Evolutionary conservation across 2,797 vertebrate genomes (phyloP).

Genomic region (Setipinna tenuifilis): DNA sequence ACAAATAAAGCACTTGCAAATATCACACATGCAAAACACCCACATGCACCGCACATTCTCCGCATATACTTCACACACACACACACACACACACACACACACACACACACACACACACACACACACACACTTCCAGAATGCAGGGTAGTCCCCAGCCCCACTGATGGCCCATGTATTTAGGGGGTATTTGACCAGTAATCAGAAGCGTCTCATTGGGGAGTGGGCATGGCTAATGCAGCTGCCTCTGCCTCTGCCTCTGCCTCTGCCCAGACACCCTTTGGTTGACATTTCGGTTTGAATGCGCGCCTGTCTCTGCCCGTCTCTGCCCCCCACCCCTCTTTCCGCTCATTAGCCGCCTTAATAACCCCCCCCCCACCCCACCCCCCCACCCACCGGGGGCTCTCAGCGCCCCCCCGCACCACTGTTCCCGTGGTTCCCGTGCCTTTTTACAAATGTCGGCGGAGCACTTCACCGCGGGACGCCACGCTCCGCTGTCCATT

Average conservation of each 20-base stretch:
- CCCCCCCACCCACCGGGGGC: no score
- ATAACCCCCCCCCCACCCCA: no score
- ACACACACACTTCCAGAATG: neutral
- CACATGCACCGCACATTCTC: no score
- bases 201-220: slow-evolving; percentile 52
- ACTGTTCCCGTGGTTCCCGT: slow-evolving; percentile 59
- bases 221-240: slow-evolving; percentile 60
- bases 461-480: slow-evolving; percentile 73
- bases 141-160: neutral
- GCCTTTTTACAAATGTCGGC: slow-evolving; percentile 65
- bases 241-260: no score
- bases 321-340: slow-evolving; percentile 54
- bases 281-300: slow-evolving; percentile 77
- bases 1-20: neutral
- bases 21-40: neutral
- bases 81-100: neutral
- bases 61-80: no score
- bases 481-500: slow-evolving; percentile 42
- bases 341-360: slow-evolving; percentile 75
- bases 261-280: slow-evolving; percentile 61
- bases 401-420: slow-evolving; percentile 67
- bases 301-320: slow-evolving; percentile 67
- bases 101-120: neutral
- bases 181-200: slow-evolving; percentile 37
- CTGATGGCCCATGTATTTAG: neutral